These are phyloP conservation scores for Polydrusus cervinus DNA, from an alignment of 2,888 invertebrate genomes.

Conservation along the genomic window DNA sequence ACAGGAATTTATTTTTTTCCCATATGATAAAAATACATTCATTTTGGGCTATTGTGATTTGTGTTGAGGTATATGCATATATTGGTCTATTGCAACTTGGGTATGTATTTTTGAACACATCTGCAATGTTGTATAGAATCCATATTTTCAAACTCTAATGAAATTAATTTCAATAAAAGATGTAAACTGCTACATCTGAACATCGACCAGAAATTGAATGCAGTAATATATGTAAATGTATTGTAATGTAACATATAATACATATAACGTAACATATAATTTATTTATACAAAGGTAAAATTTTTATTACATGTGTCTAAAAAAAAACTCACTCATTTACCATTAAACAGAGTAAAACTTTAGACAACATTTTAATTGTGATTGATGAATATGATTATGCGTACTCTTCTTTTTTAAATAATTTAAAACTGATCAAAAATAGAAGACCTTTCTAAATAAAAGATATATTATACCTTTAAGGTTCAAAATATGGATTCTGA, in stretches of 20 bases:
- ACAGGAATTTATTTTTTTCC: constrained; percentile 67
- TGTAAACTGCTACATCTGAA: no score
- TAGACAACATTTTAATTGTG: no score
- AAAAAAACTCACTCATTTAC: no score
- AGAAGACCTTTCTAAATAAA: no score
- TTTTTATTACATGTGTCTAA: no score
- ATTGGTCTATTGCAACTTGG: constrained; percentile 63
- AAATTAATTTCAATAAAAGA: background rate
- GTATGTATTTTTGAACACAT: constrained; percentile 31
- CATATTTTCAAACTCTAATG: constrained; percentile 12
- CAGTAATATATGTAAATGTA: no score
- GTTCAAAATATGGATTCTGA: constrained; percentile 26
- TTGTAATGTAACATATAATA: background rate
- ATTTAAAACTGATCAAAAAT: no score
- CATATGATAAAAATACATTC: constrained; percentile 68
- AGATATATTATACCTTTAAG: background rate
- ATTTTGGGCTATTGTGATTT: constrained; percentile 66
- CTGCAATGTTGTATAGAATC: constrained; percentile 31
- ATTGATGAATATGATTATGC: no score
- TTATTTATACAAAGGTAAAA: no score
- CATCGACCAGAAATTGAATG: no score
- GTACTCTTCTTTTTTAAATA: no score
- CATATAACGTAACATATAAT: background rate
- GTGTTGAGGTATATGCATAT: constrained; percentile 65
- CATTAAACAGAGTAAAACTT: no score